Conservation (phyloP, 2,113 vertebrate species). For the Pantherophis guttatus region DNA sequence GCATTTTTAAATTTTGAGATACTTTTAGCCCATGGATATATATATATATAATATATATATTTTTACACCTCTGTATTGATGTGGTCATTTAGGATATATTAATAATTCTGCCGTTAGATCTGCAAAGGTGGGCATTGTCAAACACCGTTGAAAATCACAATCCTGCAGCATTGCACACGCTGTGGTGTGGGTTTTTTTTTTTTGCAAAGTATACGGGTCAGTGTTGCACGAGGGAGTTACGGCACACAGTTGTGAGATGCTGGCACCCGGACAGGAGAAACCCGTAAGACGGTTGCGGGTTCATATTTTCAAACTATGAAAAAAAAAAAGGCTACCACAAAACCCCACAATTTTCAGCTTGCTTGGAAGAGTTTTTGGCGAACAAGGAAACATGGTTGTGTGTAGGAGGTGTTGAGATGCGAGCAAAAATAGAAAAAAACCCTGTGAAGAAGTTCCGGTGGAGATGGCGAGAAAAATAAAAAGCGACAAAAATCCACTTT, state of each 20-base stretch:
- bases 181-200: conserved; percentile 44
- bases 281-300: rapidly evolving
- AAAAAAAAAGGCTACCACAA: not conserved
- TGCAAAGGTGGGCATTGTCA: not conserved
- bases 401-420: not conserved
- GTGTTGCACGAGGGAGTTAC: conserved; percentile 30
- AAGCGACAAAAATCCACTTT: not conserved
- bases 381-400: not conserved
- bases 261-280: not conserved
- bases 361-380: not conserved
- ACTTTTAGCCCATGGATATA: not conserved
- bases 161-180: conserved; percentile 52
- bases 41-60: not conserved
- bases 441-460: no score
- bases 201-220: conserved; percentile 52
- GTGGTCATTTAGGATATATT: not conserved
- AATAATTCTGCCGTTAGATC: not conserved
- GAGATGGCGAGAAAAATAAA: not conserved
- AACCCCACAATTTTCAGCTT: not conserved
- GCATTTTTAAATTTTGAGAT: not conserved
- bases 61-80: not conserved
- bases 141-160: conserved; percentile 35
- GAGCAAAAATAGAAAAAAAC: not conserved
- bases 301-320: not conserved
- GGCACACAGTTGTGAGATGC: conserved; percentile 28